phyloP scores from a whole-genome alignment of 2,113 vertebrate species.

The Bucco capensis region DNA sequence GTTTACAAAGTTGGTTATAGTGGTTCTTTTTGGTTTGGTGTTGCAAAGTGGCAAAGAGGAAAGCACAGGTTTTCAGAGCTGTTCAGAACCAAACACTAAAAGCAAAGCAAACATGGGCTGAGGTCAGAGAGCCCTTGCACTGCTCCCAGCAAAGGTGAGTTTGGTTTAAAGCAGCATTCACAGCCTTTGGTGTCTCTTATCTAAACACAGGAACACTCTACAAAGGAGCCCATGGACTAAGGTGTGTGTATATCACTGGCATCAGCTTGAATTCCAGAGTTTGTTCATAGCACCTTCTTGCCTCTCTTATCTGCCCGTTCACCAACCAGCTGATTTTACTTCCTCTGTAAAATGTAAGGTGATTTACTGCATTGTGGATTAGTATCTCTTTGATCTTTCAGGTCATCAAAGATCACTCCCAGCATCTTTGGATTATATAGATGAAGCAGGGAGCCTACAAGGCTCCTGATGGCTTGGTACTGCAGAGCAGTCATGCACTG shows the following conservation, averaged over 20 bases:
- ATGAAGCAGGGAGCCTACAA: background rate
- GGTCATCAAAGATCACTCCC: background rate
- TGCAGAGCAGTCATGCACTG: background rate
- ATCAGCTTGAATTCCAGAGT: background rate
- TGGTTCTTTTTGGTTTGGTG: background rate
- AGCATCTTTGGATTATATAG: background rate
- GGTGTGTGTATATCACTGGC: background rate
- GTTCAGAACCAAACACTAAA: background rate
- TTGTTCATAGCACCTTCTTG: background rate
- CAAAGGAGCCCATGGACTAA: background rate
- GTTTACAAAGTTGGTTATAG: background rate
- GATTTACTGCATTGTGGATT: background rate
- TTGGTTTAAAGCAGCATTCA: background rate
- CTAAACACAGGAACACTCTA: background rate
- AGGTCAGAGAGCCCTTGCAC: background rate
- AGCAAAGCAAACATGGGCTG: background rate
- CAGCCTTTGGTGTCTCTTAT: background rate
- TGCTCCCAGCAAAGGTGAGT: background rate
- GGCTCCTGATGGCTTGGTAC: background rate
- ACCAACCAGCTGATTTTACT: background rate
- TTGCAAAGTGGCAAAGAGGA: background rate
- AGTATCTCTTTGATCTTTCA: background rate
- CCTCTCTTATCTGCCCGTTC: background rate
- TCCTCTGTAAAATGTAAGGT: background rate
- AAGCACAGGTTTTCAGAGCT: background rate